Conservation (phyloP, 2,113 vertebrate species). For the Podarcis raffonei region DNA sequence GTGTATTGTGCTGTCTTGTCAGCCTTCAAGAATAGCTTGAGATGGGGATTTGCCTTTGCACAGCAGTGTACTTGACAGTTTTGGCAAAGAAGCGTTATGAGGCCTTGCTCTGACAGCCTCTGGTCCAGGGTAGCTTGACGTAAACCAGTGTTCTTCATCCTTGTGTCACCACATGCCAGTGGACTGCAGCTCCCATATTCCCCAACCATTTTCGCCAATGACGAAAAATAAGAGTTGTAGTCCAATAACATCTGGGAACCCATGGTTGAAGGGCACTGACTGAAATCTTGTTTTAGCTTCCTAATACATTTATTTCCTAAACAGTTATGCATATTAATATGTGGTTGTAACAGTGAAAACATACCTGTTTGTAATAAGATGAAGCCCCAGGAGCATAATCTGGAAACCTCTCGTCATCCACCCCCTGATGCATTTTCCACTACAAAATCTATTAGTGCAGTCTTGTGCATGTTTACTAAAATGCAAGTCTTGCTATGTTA, state of each 20-base stretch:
- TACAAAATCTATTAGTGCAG: background rate
- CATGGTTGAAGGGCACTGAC: too few species aligned
- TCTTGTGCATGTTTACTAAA: background rate
- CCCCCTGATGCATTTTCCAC: background rate
- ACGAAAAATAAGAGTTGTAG: too few species aligned
- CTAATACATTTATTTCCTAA: background rate
- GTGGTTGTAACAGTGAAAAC: background rate
- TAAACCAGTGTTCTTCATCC: too few species aligned
- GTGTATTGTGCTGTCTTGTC: background rate
- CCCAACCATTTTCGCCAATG: too few species aligned
- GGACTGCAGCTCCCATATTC: background rate
- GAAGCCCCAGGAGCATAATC: background rate
- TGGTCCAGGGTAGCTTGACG: background rate
- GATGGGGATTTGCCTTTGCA: background rate
- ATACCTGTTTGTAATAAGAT: background rate
- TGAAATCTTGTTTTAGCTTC: background rate
- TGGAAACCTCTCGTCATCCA: background rate
- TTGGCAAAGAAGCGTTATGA: background rate
- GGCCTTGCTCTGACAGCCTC: background rate
- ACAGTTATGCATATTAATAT: background rate
- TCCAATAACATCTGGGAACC: too few species aligned
- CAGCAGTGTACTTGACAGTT: background rate
- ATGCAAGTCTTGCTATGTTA: background rate
- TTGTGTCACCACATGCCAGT: background rate
- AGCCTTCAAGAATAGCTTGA: background rate